These are phyloP conservation scores for Pyrrhosoma nymphula DNA, from an alignment of 2,888 invertebrate genomes.

Conservation along the genomic window DNA sequence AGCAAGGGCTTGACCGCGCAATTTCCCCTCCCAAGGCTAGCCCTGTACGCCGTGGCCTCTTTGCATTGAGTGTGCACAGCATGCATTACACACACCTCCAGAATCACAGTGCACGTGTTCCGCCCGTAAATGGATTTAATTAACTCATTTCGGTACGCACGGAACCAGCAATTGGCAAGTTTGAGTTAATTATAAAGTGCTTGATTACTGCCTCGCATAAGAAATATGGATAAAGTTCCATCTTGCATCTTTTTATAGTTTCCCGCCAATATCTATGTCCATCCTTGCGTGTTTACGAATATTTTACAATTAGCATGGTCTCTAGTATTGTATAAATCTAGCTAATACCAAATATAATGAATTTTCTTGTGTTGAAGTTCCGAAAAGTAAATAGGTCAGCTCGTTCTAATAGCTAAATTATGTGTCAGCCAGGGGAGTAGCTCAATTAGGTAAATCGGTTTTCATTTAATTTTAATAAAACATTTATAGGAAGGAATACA, in stretches of 20 bases:
- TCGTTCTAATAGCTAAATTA: too few species aligned
- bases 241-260: not conserved
- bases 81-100: not conserved
- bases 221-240: not conserved
- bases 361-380: too few species aligned
- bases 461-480: too few species aligned
- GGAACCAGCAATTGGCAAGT: not conserved
- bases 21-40: not conserved
- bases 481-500: too few species aligned
- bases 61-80: not conserved
- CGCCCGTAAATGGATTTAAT: not conserved
- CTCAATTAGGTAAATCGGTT: too few species aligned
- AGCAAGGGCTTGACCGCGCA: not conserved
- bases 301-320: too few species aligned
- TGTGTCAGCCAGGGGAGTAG: too few species aligned
- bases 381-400: too few species aligned
- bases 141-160: not conserved
- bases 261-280: too few species aligned
- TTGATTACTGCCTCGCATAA: not conserved
- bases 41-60: not conserved
- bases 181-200: not conserved
- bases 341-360: too few species aligned
- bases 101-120: not conserved
- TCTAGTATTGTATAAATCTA: too few species aligned
- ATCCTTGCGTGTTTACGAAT: too few species aligned